A percentile compares a stretch with the other conserved stretches of the same genome.
phyloP scores from a whole-genome alignment of 2,888 invertebrate genomes.

The Adelognathus sp. region DNA sequence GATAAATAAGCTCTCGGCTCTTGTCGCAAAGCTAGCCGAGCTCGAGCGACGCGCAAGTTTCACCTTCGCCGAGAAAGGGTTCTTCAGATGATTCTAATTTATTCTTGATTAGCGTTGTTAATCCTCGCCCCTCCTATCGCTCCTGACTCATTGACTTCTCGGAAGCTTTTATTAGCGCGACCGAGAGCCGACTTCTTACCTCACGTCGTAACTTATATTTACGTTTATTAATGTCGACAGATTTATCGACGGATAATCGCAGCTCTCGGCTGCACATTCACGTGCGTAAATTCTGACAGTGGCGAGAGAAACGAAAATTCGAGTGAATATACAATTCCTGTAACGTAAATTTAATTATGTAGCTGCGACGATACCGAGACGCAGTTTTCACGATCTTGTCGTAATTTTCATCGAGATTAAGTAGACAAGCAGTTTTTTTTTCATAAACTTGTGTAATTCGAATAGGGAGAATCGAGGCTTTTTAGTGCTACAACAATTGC shows the following conservation, averaged over 20 bases:
- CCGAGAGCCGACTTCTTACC: slow-evolving; percentile 60
- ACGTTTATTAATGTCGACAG: slow-evolving; percentile 78
- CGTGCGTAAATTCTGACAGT: slow-evolving; percentile 13
- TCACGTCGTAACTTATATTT: slow-evolving; percentile 76
- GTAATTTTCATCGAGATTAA: slow-evolving; percentile 10
- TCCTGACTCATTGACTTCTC: slow-evolving; percentile 71
- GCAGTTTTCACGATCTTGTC: slow-evolving; percentile 25
- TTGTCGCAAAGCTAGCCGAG: slow-evolving; percentile 31
- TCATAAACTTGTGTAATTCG: background rate
- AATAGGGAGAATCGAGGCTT: background rate
- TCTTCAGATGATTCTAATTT: slow-evolving; percentile 76
- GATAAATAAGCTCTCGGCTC: slow-evolving; percentile 67
- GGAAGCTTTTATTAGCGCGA: slow-evolving; percentile 76
- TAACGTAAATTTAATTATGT: slow-evolving; percentile 49
- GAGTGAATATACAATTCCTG: slow-evolving; percentile 1
- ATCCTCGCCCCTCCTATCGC: slow-evolving; percentile 65
- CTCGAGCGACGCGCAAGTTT: slow-evolving; percentile 26
- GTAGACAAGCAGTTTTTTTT: background rate
- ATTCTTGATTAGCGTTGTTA: slow-evolving; percentile 79
- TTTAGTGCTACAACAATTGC: background rate
- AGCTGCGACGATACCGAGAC: slow-evolving; percentile 12
- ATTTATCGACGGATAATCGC: slow-evolving; percentile 70
- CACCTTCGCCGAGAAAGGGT: slow-evolving; percentile 55
- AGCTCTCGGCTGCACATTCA: background rate
- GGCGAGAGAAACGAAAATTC: slow-evolving; percentile 8